Evolutionary conservation across 2,888 invertebrate species (phyloP), one percentile per base, ranked within the genome.

Genomic region (Melinaea marsaeus): DNA sequence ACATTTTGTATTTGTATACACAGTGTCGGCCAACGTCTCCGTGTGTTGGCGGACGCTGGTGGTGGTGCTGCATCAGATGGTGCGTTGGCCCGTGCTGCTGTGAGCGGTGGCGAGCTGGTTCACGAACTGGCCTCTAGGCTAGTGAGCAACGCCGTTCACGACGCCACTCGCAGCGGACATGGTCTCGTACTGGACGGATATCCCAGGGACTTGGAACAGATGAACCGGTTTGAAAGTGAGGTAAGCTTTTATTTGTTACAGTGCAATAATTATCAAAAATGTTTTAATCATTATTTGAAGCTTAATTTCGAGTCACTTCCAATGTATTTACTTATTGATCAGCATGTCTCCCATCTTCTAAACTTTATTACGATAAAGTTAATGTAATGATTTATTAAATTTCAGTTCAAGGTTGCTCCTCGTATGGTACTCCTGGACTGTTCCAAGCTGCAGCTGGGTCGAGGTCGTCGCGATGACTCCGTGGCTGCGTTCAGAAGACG

Each of bases 131-230:
- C 98, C 1, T 92, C 95, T 80, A 93, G 93, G 68, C 87, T 98
- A 55, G 92, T 99, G 58, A 94, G 95, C 64, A 92, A 90, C 2
- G 94, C 95, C 37, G 91, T 96, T 69, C 79, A 77, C 0, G 92
- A 92, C 51, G 86, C 87, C 0, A 84, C 88, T 2, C 85, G 93
- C 66, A 86, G 88, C 48, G 93, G 93, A 6, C 93, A 93, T 33
- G 98, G 98, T 3, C 94, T 98, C 64, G 93, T 99, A 63, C 93
- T 99, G 62, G 99, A 99, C 76, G 99, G 99, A 0, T 99, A 96
- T 82, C 99, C 99, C 0, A 91, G 99, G 62, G 97, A 98, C 77
- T 89, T 97, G 79, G 94, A 94, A 58, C 99, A 99, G 90, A 95
- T 97, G 72, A 92, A 94, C 60, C 93, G 94, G 76, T 99, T 99